phyloP scores from a whole-genome alignment of 2,113 vertebrate genomes.

The Capreolus pygargus region DNA sequence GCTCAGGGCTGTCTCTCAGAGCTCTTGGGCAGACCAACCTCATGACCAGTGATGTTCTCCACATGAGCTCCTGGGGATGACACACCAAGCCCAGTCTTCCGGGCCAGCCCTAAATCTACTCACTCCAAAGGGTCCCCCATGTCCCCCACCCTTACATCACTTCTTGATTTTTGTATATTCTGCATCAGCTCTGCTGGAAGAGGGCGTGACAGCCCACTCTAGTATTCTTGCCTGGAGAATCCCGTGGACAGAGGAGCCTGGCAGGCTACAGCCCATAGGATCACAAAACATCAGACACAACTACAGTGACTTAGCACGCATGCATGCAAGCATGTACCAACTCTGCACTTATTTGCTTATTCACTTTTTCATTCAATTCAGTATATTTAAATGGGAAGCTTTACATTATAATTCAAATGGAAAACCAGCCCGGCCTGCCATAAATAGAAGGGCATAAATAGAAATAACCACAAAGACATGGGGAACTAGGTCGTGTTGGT shows the following conservation, averaged over 20 bases:
- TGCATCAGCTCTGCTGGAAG: neutral
- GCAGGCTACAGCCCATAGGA: neutral
- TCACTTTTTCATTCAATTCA: neutral
- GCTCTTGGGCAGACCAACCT: neutral
- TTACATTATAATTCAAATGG: neutral
- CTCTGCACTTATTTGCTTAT: neutral
- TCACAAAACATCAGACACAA: neutral
- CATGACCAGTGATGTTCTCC: neutral
- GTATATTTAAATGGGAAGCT: neutral
- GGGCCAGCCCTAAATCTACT: neutral
- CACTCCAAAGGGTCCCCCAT: neutral
- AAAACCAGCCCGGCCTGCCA: neutral
- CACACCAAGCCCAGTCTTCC: neutral
- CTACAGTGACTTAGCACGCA: neutral
- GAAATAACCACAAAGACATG: neutral
- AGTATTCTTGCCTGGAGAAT: neutral
- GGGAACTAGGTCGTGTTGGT: neutral
- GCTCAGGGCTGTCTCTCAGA: neutral
- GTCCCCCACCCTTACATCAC: neutral
- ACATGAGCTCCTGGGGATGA: neutral
- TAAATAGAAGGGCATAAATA: neutral
- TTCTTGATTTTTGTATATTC: neutral
- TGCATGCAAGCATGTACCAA: neutral
- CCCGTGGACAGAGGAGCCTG: neutral
- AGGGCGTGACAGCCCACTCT: neutral